Evolutionary conservation across 1,140 invertebrate genomes (phyloP), one percentile per base, ranked within the genome.

Genomic region (Augochlora pura): DNA sequence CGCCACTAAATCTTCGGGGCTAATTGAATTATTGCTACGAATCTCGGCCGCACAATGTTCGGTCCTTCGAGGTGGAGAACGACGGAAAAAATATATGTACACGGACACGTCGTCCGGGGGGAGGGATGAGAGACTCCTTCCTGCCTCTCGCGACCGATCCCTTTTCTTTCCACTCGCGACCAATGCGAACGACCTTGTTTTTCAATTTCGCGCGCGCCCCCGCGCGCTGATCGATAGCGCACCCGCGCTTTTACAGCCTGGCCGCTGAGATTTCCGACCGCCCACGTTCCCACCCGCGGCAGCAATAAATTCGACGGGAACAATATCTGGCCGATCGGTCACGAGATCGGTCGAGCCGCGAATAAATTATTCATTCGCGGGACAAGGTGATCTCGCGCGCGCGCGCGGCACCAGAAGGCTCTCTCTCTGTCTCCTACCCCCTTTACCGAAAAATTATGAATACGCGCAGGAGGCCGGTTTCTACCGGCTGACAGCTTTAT

Each of bases 21-120:
- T 91, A 91, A 91, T 91, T 90, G 90, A 91, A 91, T 91, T 91
- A 91, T 90, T 90, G 89, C 89, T 80, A n/a, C 85, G 89, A 86
- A 86, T 85, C 86, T 83, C 77, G 68, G 49, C 74, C 64, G 77
- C 42, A 69, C 79, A 57, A 64, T 52, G 77, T 86, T 84, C 73
- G 77, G 85, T 10, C 83, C 82, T 84, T 82, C 83, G 72, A 84
- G 82, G 75, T 66, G 72, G 69, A 77, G 78, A 32, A 32, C 1
- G 66, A 78, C 66, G 74, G 38, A 69, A 54, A 65, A 66, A 60
- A 27, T 38, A 64, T 39, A 32, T 49, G 27, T 16, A 12, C 23
- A 0, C 8, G 10, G 3, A 23, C 16, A n/a, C n/a, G n/a, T n/a
- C n/a, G n/a, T n/a, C n/a, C n/a, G n/a, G n/a, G n/a, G n/a, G n/a